Base-by-base conservation (phyloP, 2,797 vertebrate species). In the Pitangus sulphuratus region DNA sequence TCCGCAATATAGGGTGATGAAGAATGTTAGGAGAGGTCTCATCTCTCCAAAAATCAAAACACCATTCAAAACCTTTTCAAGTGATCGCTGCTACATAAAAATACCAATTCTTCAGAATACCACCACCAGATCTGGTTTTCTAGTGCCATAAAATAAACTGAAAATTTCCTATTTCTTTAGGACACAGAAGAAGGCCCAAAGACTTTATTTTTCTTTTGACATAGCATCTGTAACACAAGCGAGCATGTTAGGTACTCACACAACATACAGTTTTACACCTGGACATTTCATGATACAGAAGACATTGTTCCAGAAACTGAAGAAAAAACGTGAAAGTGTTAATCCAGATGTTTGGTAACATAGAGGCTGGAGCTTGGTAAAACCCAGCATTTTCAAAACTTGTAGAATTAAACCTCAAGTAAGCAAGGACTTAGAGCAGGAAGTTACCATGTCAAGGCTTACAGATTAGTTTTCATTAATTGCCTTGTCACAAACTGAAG, bases 171-270 rank as follows among this genome's bases (percentile, higher is more conserved):
- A 8, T 62, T 88, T 86, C 72, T 92, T 94, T 87, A 86, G 84
- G 65, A 95, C 82, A 87, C 65, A 24, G n/a, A 83, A 81, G 60
- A 61, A 57, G 64, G 85, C 92, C 92, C 83, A 4, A 96, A 96
- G 50, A 96, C 75, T 93, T 91, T 92, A 94, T 92, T 92, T 94
- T 66, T 76, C 81, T 88, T 89, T 90, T 71, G 81, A 93, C 85
- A 93, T n/a, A 91, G 71, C 72, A 95, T 90, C 75, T 87, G 75
- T 70, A 90, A 89, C 53, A 85, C 48, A 93, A 90, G 76, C 44
- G 1, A 96, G 81, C 79, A 65, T 79, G 57, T 89, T 64, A 76
- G 5, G 45, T 66, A 89, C 65, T 93, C 94, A 89, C 56, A 62
- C 30, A 93, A 91, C 83, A 94, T 40, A 88, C 61, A 96, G 89